Conservation (phyloP, 2,797 vertebrate species). For the Schizothorax lantsangensis region DNA sequence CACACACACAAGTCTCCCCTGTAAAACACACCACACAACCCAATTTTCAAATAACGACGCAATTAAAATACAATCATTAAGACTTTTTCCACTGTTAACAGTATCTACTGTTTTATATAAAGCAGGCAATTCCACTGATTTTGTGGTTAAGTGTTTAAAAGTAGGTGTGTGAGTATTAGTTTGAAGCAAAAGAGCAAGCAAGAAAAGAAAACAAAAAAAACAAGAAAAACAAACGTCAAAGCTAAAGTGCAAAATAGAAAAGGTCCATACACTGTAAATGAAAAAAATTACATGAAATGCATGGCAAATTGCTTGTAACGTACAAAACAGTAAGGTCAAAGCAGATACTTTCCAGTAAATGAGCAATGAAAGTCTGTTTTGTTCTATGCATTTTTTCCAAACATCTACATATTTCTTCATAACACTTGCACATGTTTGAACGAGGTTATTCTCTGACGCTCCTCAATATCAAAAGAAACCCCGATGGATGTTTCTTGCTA, state of each 20-base stretch:
- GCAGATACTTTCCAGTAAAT: not conserved
- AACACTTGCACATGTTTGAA: not conserved
- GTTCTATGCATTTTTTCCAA: not conserved
- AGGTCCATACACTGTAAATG: not conserved
- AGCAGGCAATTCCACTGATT: conserved; percentile 41
- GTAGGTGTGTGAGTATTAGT: not conserved
- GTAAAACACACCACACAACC: conserved; percentile 48
- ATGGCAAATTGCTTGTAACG: not conserved
- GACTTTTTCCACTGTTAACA: conserved; percentile 53
- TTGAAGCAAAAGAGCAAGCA: conserved; percentile 15
- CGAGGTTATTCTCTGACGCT: not conserved
- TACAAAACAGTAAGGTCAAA: not conserved
- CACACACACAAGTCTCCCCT: conserved; percentile 43
- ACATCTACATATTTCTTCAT: not conserved
- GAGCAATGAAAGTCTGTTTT: not conserved
- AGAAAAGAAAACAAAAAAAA: not conserved
- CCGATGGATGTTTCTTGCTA: not conserved
- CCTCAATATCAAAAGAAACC: not conserved
- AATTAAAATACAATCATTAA: conserved; percentile 57
- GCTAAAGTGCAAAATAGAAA: not conserved
- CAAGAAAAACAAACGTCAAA: conserved; percentile 8
- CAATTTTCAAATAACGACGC: conserved; percentile 46
- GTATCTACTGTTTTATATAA: conserved; percentile 48
- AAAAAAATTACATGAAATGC: not conserved
- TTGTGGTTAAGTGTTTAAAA: conserved; percentile 14